These are phyloP conservation scores for Scylla paramamosain DNA, from an alignment of 1,140 invertebrate genomes.

Conservation along the genomic window DNA sequence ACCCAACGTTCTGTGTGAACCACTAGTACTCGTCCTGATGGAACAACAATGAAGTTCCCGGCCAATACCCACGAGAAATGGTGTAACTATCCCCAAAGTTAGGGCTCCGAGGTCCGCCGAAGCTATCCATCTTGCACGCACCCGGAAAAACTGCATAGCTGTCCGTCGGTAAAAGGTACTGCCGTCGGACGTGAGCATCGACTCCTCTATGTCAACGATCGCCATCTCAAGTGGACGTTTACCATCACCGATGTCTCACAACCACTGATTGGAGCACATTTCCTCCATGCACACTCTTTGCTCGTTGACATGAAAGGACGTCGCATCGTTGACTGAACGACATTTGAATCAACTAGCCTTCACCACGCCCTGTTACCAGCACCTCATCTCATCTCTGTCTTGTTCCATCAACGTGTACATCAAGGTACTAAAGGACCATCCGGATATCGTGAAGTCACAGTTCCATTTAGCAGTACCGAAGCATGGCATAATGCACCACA, in stretches of 20 bases:
- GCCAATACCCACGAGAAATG: neutral
- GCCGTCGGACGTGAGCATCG: slow-evolving; percentile 25
- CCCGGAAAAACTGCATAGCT: slow-evolving; percentile 51
- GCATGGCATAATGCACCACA: too few species aligned
- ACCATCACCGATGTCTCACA: slow-evolving; percentile 69
- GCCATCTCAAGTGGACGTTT: too few species aligned
- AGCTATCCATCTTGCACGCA: slow-evolving; percentile 29
- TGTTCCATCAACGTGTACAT: slow-evolving; percentile 11
- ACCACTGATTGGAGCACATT: slow-evolving; percentile 61
- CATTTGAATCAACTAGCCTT: neutral
- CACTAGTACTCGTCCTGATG: too few species aligned
- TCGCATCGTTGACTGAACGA: neutral
- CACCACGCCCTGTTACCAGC: neutral
- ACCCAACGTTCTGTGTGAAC: neutral
- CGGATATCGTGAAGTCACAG: too few species aligned
- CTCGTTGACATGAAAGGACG: too few species aligned
- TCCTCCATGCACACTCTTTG: slow-evolving; percentile 50
- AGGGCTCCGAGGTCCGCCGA: neutral
- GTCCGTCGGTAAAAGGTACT: neutral
- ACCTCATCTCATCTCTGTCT: neutral
- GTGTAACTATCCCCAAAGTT: slow-evolving; percentile 31
- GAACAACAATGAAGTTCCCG: too few species aligned
- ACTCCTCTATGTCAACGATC: too few species aligned
- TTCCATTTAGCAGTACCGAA: too few species aligned
- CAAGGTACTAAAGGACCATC: neutral